A percentile compares a stretch with the other conserved stretches of the same genome.
phyloP scores from a whole-genome alignment of 2,888 invertebrate genomes.

The Troglohyphantes excavatus region DNA sequence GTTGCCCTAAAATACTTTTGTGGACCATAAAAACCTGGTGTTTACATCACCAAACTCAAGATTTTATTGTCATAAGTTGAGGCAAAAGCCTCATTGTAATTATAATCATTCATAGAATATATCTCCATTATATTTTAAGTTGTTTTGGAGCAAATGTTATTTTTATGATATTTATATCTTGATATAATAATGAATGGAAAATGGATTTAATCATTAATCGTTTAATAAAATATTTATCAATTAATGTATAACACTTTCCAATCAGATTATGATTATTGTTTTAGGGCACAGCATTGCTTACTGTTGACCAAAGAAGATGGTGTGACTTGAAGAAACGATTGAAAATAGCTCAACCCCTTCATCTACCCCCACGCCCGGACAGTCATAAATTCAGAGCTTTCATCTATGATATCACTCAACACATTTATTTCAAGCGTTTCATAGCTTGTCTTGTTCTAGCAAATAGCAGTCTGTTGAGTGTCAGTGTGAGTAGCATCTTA shows the following conservation, averaged over 20 bases:
- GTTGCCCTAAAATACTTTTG: too few species aligned
- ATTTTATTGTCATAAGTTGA: too few species aligned
- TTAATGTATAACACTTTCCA: neutral
- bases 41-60: too few species aligned
- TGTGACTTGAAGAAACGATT: constrained; percentile 98
- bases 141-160: too few species aligned
- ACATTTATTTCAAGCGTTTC: constrained; percentile 95
- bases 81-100: too few species aligned
- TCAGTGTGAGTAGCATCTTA: constrained; percentile 88
- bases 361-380: constrained; percentile 98
- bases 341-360: constrained; percentile 99
- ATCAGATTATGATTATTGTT: neutral
- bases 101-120: too few species aligned
- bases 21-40: too few species aligned
- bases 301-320: constrained; percentile 99
- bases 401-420: constrained; percentile 98
- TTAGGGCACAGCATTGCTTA: constrained; percentile 96
- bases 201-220: too few species aligned
- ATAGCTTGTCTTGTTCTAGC: constrained; percentile 96
- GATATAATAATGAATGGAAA: too few species aligned
- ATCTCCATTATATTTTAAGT: too few species aligned
- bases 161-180: too few species aligned
- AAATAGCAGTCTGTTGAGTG: constrained; percentile 94
- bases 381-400: constrained; percentile 94
- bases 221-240: neutral